Percentiles rank a stretch among this genome's conserved stretches.
Conservation (phyloP, 2,888 invertebrate genomes). For the Isoperla grammatica region DNA sequence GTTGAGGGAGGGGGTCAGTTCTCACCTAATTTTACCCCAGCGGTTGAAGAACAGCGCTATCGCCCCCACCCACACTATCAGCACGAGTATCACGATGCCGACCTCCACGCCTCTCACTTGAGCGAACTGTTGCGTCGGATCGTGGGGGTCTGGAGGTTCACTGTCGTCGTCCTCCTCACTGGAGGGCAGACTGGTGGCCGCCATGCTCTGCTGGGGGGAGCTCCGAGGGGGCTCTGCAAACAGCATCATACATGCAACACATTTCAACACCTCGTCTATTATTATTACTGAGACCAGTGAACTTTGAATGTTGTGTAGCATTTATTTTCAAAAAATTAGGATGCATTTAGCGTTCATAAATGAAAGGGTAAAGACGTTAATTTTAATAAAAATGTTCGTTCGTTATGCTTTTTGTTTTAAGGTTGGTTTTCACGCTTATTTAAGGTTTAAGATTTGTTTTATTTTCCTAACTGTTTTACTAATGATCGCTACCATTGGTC, state of each 20-base stretch:
- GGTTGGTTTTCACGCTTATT: no score
- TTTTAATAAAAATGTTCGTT: no score
- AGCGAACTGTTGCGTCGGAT: slow-evolving; percentile 30
- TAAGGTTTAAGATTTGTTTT: no score
- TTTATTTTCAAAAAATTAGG: no score
- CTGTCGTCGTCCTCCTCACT: slow-evolving; percentile 6
- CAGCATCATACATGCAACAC: not conserved
- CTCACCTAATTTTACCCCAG: slow-evolving; percentile 68
- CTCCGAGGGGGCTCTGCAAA: slow-evolving; percentile 69
- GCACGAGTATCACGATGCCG: slow-evolving; percentile 76
- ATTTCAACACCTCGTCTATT: not conserved
- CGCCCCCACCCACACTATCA: slow-evolving; percentile 81
- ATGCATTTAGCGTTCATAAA: no score
- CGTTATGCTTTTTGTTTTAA: no score
- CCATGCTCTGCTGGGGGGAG: slow-evolving; percentile 70
- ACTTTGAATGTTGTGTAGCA: no score
- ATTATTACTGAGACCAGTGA: not conserved
- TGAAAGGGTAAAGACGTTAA: no score
- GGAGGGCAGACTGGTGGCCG: slow-evolving; percentile 40
- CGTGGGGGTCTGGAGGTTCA: not conserved
- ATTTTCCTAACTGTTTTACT: no score
- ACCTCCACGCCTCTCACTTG: slow-evolving; percentile 88
- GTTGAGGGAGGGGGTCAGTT: no score
- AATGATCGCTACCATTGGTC: no score
- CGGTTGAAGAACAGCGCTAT: slow-evolving; percentile 82